These are phyloP conservation scores for Scaptomyza montana DNA, from an alignment of 1,140 invertebrate genomes.

Conservation along the genomic window DNA sequence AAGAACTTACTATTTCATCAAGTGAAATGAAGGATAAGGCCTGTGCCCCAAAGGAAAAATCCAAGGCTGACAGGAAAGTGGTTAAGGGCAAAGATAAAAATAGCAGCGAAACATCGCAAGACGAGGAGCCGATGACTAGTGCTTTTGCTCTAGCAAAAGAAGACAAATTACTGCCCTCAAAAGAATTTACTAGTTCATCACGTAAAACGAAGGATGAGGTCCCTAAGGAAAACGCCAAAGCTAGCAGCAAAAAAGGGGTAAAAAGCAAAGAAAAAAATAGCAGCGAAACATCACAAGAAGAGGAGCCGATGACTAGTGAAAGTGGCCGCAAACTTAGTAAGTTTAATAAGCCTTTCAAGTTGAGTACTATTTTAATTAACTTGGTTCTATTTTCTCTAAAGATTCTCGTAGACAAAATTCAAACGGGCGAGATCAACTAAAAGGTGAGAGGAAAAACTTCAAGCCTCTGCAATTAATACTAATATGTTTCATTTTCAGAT, in stretches of 20 bases:
- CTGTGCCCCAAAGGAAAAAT: neutral
- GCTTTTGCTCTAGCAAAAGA: neutral
- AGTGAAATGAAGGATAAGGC: neutral
- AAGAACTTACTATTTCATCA: no score
- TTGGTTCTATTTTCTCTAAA: neutral
- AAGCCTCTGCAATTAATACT: neutral
- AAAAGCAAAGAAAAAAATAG: neutral
- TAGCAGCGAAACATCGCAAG: neutral
- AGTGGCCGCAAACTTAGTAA: neutral
- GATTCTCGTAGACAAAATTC: neutral
- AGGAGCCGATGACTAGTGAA: constrained; percentile 6
- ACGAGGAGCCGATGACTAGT: constrained; percentile 10
- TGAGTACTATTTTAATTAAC: no score
- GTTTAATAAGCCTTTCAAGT: neutral
- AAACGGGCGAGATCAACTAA: neutral
- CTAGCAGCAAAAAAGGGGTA: neutral
- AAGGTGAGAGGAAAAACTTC: constrained; percentile 18
- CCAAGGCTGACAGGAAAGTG: neutral
- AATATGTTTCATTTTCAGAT: constrained; percentile 7
- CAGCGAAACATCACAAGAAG: neutral
- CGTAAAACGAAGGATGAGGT: neutral
- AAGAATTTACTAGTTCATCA: neutral
- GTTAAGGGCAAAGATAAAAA: neutral
- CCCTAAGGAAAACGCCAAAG: neutral
- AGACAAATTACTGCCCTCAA: neutral